Conservation (phyloP, 2,113 vertebrate genomes). For the Cinclus mexicanus region DNA sequence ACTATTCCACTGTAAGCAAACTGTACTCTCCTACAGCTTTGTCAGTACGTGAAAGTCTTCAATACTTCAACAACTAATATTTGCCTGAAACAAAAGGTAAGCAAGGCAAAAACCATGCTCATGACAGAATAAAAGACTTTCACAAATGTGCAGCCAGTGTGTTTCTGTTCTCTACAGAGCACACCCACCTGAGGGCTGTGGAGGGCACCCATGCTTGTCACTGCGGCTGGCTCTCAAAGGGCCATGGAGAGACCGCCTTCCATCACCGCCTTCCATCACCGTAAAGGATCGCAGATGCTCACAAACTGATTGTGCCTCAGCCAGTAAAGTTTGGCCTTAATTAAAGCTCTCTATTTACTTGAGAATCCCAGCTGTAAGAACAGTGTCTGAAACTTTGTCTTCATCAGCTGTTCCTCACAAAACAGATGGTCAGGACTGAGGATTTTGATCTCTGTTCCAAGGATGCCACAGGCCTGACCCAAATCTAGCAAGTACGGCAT, state of each 20-base stretch:
- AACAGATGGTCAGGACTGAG: background rate
- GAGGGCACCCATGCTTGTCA: background rate
- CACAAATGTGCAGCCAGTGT: background rate
- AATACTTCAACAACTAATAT: background rate
- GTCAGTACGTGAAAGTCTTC: background rate
- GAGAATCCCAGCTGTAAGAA: background rate
- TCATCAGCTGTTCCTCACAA: background rate
- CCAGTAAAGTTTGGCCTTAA: background rate
- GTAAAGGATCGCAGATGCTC: background rate
- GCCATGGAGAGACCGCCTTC: background rate
- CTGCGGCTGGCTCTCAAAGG: background rate
- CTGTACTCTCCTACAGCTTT: background rate
- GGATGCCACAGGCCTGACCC: background rate
- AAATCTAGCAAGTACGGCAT: background rate
- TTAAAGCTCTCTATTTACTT: background rate
- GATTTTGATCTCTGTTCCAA: background rate
- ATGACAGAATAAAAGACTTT: background rate
- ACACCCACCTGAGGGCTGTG: background rate
- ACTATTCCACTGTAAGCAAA: background rate
- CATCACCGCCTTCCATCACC: fast-evolving
- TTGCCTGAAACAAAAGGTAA: background rate
- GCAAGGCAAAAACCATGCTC: background rate
- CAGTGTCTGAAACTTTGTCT: background rate
- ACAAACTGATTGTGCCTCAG: background rate
- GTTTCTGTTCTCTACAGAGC: background rate